Evolutionary conservation across 2,888 invertebrate species (phyloP), one percentile per base, ranked within the genome.

Genomic region (Drosophila parthenogenetica): DNA sequence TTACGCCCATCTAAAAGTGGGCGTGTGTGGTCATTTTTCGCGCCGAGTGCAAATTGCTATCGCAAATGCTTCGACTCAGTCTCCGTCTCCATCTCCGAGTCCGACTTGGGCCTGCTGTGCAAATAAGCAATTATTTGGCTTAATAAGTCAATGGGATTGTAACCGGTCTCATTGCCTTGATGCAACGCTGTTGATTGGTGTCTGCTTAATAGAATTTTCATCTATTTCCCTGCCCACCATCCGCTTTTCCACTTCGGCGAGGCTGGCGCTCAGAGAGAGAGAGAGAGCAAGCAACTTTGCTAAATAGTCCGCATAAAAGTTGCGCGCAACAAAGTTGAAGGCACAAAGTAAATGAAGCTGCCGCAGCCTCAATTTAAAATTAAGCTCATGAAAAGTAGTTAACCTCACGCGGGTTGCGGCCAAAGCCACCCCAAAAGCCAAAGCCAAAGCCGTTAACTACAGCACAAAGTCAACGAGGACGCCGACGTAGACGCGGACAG

Each of bases 371-470:
- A 83, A 84, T 84, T 84, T 84, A 86, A 84, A 84, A 84, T 84
- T 83, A 84, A 84, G 83, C 83, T 84, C 83, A 83, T 86, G 83
- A 86, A 87, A 87, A 81, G 82, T 77, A 85, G 87, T 82, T 85
- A 87, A 85, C 85, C 85, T 82, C 85, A 70, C 71, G 61, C 77
- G 67, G 71, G 74, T 39, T 63, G 71, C 63, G 70, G 63, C 70
- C 69, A 79, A 73, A 69, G 70, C 75, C 64, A 72, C 66, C 55
- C 67, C 48, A 55, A 80, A 79, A 64, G 59, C 69, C 63, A 73
- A 53, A 60, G 74, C 80, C 48, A 80, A 73, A 84, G 86, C 84
- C 84, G 84, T 84, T 84, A 84, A 84, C 87, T 81, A 77, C 87
- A 84, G 87, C 76, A 86, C 85, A 85, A 81, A 84, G 84, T 84